Base-by-base conservation (phyloP, 2,113 vertebrate genomes). In the Laticauda laticaudata region DNA sequence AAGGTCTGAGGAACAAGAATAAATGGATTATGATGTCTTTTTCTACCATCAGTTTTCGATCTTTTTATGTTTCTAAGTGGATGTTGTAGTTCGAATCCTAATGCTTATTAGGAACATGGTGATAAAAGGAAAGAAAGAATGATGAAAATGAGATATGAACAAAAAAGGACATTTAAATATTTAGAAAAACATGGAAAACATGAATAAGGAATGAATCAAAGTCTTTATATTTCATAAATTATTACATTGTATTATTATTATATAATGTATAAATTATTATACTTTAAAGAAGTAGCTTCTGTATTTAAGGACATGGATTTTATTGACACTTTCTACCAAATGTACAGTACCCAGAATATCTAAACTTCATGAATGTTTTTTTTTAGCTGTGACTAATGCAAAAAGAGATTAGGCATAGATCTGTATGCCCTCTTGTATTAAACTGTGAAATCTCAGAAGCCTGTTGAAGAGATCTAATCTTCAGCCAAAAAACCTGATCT, bases 401-500 rank as follows among this genome's bases (percentile, higher is more conserved):
- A 9, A 57, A 20, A 93, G 91, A 53, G 26, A 94, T 81, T 94
- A 57, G 88, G 96, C 94, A 39, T 92, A 21, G 75, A 95, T 69
- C 57, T 88, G 23, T 29, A 8, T 91, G 93, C 24, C 91, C 2
- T 89, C 88, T 91, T 34, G 24, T 56, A 26, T 90, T 90, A 94
- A 92, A 81, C 14, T 45, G 1, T 11, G n/a, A 94, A 96, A 21
- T 53, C 12, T n/a, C 88, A 94, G 95, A 95, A 94, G 24, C 1
- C 81, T 93, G 7, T 1, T 93, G 88, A 95, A 81, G 54, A 91
- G 85, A 29, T 61, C 92, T 93, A 94, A 20, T 94, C 3, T 24
- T 91, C 93, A 94, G 90, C 94, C 91, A 55, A 23, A 10, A 12
- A 57, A 4, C 61, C 34, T 87, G 21, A 56, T 94, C 90, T 91